Conservation (phyloP, 2,888 invertebrate genomes). For the Ochropleura leucogaster region DNA sequence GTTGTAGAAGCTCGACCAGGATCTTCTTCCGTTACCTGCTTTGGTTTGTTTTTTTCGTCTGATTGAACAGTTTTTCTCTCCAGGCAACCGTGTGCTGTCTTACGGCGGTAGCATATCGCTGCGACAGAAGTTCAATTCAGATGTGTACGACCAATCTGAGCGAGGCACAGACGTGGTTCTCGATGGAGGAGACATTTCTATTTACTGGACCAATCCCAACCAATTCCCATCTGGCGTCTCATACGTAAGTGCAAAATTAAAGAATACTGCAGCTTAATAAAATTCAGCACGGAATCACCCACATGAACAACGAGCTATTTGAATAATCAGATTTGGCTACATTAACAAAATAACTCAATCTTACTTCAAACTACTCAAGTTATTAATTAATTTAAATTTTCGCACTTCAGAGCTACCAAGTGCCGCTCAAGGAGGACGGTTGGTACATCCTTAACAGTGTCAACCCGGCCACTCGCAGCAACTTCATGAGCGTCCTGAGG, state of each 20-base stretch:
- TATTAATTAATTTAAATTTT: neutral
- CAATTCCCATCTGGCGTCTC: constrained; percentile 89
- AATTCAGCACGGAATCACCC: neutral
- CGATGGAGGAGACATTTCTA: constrained; percentile 93
- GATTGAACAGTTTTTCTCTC: neutral
- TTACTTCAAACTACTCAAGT: neutral
- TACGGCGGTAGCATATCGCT: constrained; percentile 96
- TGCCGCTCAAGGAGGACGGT: constrained; percentile 92
- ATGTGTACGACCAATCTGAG: constrained; percentile 84
- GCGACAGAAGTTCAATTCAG: constrained; percentile 93
- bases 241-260: constrained; percentile 87
- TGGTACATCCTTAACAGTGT: constrained; percentile 89
- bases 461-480: constrained; percentile 91
- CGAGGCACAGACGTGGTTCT: constrained; percentile 96
- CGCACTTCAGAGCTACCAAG: constrained; percentile 89
- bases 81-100: constrained; percentile 94
- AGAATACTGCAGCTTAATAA: neutral
- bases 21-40: neutral
- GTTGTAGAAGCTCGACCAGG: neutral
- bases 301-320: neutral
- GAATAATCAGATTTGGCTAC: neutral
- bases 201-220: constrained; percentile 94
- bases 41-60: constrained; percentile 3
- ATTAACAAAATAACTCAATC: neutral
- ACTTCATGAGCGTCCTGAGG: constrained; percentile 96